Percentiles rank a stretch among this genome's conserved stretches.
These are phyloP conservation scores for Hydrozoanthus tunicans DNA, from an alignment of 64 coral and sea anemone genomes.

Conservation along the genomic window DNA sequence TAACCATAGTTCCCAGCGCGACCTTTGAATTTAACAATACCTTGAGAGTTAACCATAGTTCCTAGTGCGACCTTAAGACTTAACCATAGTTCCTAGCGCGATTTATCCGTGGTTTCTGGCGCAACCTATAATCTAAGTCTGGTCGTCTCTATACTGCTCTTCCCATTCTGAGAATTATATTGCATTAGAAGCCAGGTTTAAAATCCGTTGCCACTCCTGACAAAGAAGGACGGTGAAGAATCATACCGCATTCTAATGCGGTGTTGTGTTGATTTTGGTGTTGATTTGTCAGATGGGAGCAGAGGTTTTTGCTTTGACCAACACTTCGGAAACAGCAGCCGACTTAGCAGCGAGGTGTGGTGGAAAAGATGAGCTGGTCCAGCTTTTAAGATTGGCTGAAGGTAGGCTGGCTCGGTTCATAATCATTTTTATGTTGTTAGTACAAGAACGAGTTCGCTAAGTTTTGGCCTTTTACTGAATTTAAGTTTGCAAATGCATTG, in stretches of 20 bases:
- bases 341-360: constrained; percentile 84
- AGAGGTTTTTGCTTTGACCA: constrained; percentile 86
- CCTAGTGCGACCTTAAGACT: too few species aligned
- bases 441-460: background rate
- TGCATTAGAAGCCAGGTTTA: too few species aligned
- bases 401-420: constrained; percentile 34
- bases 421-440: background rate
- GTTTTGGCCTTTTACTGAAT: background rate
- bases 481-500: background rate
- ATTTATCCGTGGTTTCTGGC: too few species aligned
- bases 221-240: background rate
- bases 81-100: too few species aligned
- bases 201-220: too few species aligned
- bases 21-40: too few species aligned
- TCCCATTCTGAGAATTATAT: too few species aligned
- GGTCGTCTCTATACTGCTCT: too few species aligned
- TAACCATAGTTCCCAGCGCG: too few species aligned
- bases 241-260: background rate
- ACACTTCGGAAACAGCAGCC: constrained; percentile 86
- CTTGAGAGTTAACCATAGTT: too few species aligned
- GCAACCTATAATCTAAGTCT: too few species aligned
- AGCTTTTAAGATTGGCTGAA: constrained; percentile 85
- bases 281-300: constrained; percentile 79
- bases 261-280: background rate
- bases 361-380: constrained; percentile 72